These are phyloP conservation scores for Pseudomyrmex cubaensis DNA, from an alignment of 1,140 invertebrate species.

Conservation along the genomic window DNA sequence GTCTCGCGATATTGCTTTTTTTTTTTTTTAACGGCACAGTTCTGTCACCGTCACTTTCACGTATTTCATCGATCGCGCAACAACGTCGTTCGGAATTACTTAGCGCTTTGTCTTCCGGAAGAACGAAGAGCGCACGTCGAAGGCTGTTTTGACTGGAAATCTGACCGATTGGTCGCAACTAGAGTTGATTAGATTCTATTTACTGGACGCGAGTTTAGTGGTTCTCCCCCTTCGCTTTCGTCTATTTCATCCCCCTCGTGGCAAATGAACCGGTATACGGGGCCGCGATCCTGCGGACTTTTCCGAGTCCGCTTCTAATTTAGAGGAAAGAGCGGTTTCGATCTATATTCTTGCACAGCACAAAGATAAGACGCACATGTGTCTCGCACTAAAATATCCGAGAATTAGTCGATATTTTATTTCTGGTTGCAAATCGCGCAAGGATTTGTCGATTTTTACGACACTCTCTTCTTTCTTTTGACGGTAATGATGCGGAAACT, in stretches of 20 bases:
- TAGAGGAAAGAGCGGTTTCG: slow-evolving; percentile 22
- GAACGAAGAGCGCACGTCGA: slow-evolving; percentile 50
- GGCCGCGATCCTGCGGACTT: slow-evolving; percentile 70
- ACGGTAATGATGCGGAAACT: not conserved
- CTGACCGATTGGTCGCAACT: slow-evolving; percentile 83
- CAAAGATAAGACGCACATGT: not conserved
- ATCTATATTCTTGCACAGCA: not conserved
- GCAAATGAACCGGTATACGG: slow-evolving; percentile 84
- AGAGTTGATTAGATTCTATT: slow-evolving; percentile 85
- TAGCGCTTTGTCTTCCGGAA: not conserved
- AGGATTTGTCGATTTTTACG: not conserved
- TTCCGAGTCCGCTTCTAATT: slow-evolving; percentile 64
- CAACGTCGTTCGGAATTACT: not conserved
- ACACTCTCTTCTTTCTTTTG: not conserved
- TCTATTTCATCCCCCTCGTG: slow-evolving; percentile 83
- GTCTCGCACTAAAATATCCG: not conserved
- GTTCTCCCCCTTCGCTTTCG: slow-evolving; percentile 77
- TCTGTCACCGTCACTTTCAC: slow-evolving; percentile 14
- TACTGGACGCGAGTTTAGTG: slow-evolving; percentile 83
- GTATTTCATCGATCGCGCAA: slow-evolving; percentile 22
- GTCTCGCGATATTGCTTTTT: slow-evolving; percentile 37
- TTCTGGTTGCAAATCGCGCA: too few relatives aligned
- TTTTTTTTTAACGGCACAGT: slow-evolving; percentile 8
- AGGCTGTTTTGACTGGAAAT: slow-evolving; percentile 80
- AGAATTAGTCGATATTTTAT: not conserved